Evolutionary conservation across 1,140 invertebrate genomes (phyloP).

Genomic region (Platorchestia sp.): DNA sequence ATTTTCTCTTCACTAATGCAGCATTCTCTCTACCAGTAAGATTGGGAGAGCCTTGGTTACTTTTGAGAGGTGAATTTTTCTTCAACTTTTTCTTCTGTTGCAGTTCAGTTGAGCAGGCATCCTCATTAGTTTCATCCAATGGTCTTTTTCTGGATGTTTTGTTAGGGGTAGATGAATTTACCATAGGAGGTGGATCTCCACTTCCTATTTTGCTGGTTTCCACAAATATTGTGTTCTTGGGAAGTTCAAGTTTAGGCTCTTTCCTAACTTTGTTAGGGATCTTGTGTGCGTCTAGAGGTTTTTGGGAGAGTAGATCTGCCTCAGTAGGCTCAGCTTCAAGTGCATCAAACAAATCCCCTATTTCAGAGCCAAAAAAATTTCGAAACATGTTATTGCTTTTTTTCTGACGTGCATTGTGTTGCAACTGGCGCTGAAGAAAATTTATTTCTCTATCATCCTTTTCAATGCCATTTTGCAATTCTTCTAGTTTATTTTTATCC

Average conservation of each 20-base stretch:
- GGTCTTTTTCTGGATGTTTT: neutral
- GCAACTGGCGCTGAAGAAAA: slow-evolving; percentile 15
- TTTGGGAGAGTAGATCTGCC: neutral
- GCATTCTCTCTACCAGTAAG: neutral
- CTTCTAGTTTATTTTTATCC: neutral
- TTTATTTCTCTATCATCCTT: slow-evolving; percentile 29
- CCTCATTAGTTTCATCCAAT: neutral
- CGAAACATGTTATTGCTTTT: slow-evolving; percentile 44
- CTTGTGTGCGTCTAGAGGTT: neutral
- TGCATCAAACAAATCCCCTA: slow-evolving; percentile 14
- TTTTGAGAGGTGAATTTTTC: neutral
- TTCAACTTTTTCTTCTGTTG: neutral
- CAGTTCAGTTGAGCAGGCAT: neutral
- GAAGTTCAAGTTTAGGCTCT: slow-evolving; percentile 15
- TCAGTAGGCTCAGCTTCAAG: slow-evolving; percentile 27
- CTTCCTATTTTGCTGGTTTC: slow-evolving; percentile 23
- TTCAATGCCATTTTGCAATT: neutral
- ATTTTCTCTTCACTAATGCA: neutral
- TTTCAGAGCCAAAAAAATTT: slow-evolving; percentile 26
- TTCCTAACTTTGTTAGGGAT: neutral
- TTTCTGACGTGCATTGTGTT: neutral
- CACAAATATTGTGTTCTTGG: slow-evolving; percentile 41
- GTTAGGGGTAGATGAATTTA: neutral
- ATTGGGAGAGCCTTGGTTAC: neutral
- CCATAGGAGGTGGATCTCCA: neutral